Evolutionary conservation across 1,140 invertebrate species (phyloP).

Genomic region (Cylas formicarius): DNA sequence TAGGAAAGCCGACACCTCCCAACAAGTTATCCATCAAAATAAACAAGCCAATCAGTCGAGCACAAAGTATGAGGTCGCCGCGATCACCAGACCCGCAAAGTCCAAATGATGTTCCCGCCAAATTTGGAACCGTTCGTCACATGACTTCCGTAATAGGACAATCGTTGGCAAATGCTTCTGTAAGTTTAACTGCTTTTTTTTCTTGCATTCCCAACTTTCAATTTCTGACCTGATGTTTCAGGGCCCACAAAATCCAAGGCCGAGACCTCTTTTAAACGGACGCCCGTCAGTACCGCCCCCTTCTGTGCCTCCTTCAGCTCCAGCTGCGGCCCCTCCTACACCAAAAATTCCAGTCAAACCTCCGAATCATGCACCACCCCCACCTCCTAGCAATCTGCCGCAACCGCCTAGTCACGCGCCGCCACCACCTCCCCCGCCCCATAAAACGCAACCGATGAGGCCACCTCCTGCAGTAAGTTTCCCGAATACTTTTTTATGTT

Average conservation of each 20-base stretch:
- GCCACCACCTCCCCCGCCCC: slow-evolving; percentile 25
- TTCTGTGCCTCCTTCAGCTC: slow-evolving; percentile 23
- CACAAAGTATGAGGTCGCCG: slow-evolving; percentile 49
- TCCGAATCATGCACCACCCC: slow-evolving; percentile 36
- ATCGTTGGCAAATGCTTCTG: slow-evolving; percentile 20
- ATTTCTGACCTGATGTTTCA: too few species aligned
- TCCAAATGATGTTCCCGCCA: slow-evolving; percentile 19
- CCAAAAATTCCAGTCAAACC: slow-evolving; percentile 30
- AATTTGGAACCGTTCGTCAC: slow-evolving; percentile 36
- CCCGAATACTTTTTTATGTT: not conserved
- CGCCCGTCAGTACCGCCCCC: slow-evolving; percentile 27
- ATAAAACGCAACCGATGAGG: slow-evolving; percentile 24
- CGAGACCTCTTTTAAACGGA: slow-evolving; percentile 3
- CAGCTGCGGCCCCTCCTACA: slow-evolving; percentile 22
- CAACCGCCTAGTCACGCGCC: slow-evolving; percentile 29
- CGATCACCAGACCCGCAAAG: slow-evolving; percentile 40
- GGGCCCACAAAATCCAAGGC: not conserved
- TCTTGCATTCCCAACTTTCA: too few species aligned
- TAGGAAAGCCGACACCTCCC: slow-evolving; percentile 27
- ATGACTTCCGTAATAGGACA: slow-evolving; percentile 31
- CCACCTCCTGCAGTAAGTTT: slow-evolving; percentile 27
- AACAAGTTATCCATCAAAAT: slow-evolving; percentile 44
- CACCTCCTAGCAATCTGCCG: slow-evolving; percentile 26
- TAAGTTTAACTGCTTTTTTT: too few species aligned
- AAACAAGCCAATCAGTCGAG: slow-evolving; percentile 45